Evolutionary conservation across 2,113 vertebrate genomes (phyloP).

Genomic region (Fukomys damarensis): DNA sequence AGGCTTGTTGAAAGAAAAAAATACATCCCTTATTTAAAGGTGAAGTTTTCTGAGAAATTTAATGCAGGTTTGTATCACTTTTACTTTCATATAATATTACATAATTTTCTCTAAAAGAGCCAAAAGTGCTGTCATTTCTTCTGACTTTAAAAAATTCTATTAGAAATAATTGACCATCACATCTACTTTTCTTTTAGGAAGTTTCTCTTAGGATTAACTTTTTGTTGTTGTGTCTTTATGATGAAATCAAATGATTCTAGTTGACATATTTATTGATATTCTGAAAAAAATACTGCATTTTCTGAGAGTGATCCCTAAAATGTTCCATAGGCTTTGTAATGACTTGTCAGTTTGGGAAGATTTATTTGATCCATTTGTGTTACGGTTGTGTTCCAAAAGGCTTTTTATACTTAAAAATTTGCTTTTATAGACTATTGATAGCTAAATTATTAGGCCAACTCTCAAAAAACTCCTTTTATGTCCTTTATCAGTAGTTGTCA

Average conservation of each 20-base stretch:
- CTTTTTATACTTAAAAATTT: background rate
- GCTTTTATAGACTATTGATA: background rate
- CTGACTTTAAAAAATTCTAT: conserved; percentile 16
- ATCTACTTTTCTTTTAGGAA: conserved; percentile 28
- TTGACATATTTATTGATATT: conserved; percentile 31
- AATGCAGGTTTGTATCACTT: background rate
- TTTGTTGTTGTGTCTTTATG: background rate
- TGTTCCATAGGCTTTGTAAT: background rate
- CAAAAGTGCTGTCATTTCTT: background rate
- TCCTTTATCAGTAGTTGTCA: background rate
- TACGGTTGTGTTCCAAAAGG: background rate
- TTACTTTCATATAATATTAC: background rate
- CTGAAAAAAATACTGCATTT: conserved; percentile 2
- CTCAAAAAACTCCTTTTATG: background rate
- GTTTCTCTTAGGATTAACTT: conserved; percentile 6
- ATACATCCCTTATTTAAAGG: background rate
- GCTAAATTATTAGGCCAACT: background rate
- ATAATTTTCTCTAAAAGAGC: background rate
- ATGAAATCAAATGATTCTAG: background rate
- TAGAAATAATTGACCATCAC: background rate
- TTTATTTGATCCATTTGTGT: background rate
- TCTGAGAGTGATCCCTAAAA: background rate
- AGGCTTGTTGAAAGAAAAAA: background rate
- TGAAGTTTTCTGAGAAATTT: background rate
- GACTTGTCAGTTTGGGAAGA: background rate